Conservation (phyloP, 2,888 invertebrate genomes). For the Drosophila mimica region DNA sequence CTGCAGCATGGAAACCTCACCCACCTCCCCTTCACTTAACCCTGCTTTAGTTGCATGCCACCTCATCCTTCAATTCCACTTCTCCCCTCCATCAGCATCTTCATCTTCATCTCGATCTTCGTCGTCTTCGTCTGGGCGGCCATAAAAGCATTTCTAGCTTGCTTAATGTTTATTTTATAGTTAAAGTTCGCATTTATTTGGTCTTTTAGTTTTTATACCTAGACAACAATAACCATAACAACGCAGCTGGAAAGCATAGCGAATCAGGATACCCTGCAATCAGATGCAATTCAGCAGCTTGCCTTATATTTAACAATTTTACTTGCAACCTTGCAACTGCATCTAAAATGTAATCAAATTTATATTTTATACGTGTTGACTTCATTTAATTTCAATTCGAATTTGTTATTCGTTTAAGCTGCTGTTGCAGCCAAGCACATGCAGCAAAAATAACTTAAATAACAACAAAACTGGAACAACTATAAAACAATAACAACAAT, state of each 20-base stretch:
- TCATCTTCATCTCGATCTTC: slow-evolving; percentile 25
- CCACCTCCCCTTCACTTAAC: neutral
- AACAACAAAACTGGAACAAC: slow-evolving; percentile 19
- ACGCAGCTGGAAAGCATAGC: slow-evolving; percentile 10
- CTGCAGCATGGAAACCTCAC: slow-evolving; percentile 29
- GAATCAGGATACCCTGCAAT: slow-evolving; percentile 1
- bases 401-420: slow-evolving; percentile 46
- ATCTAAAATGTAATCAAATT: neutral
- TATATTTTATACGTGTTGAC: neutral
- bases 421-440: slow-evolving; percentile 4
- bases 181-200: slow-evolving; percentile 82
- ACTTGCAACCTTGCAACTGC: neutral
- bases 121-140: slow-evolving; percentile 65
- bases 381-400: slow-evolving; percentile 40
- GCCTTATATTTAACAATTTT: neutral
- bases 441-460: slow-evolving; percentile 28
- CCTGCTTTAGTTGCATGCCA: neutral
- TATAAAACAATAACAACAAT: slow-evolving; percentile 15
- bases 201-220: slow-evolving; percentile 79
- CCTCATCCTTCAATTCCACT: slow-evolving; percentile 7
- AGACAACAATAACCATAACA: slow-evolving; percentile 34
- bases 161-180: slow-evolving; percentile 83
- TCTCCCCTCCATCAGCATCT: slow-evolving; percentile 23
- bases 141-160: slow-evolving; percentile 81
- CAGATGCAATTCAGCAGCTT: no score